Percentiles rank a stretch among this genome's conserved stretches.
phyloP scores from a whole-genome alignment of 1,140 invertebrate species.

The Micrasema longulum region DNA sequence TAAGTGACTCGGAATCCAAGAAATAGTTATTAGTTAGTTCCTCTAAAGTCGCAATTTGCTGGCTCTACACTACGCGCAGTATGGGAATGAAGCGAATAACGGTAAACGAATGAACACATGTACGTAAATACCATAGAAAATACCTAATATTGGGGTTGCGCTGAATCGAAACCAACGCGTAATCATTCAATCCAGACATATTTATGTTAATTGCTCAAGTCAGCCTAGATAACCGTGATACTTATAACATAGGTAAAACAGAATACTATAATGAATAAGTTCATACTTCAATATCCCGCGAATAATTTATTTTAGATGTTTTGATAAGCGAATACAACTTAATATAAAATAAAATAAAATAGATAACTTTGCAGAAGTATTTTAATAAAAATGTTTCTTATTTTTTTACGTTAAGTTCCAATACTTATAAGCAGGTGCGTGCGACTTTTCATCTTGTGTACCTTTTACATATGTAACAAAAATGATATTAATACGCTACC shows the following conservation, averaged over 20 bases:
- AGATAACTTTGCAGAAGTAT: too few species aligned
- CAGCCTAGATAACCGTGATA: background rate
- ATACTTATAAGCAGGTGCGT: too few species aligned
- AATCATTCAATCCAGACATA: constrained; percentile 26
- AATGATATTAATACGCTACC: too few species aligned
- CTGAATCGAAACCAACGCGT: constrained; percentile 2
- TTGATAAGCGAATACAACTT: too few species aligned
- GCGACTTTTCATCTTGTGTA: too few species aligned
- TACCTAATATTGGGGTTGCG: background rate
- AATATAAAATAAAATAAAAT: too few species aligned
- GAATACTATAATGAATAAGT: too few species aligned
- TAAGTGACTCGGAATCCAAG: constrained; percentile 20
- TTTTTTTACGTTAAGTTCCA: too few species aligned
- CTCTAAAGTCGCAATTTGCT: constrained; percentile 23
- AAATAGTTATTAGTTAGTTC: constrained; percentile 17
- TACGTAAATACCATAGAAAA: constrained; percentile 17
- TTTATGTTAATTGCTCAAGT: constrained; percentile 31
- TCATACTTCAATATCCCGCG: background rate
- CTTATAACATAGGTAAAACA: too few species aligned
- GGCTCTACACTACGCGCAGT: constrained; percentile 18
- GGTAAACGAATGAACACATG: constrained; percentile 9
- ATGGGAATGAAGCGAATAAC: background rate
- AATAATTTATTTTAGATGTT: too few species aligned
- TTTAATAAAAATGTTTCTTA: too few species aligned
- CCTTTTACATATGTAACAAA: too few species aligned